Conservation (phyloP, 2,888 invertebrate genomes). For the Caenorhabditis zanzibari region DNA sequence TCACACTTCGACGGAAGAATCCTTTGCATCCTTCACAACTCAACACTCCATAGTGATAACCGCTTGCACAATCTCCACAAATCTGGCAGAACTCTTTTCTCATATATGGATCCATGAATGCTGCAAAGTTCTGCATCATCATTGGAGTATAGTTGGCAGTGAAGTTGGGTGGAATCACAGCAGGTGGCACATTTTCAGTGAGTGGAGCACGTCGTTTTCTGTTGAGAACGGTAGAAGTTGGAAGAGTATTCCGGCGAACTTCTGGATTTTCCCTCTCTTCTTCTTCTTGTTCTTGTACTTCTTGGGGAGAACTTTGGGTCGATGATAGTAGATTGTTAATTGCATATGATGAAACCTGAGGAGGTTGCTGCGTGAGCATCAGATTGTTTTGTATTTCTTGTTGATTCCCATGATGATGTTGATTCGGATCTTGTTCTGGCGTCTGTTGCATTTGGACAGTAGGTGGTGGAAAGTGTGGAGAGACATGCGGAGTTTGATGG, state of each 20-base stretch:
- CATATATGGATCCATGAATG: slow-evolving; percentile 20
- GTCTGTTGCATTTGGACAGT: slow-evolving; percentile 1
- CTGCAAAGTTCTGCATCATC: slow-evolving; percentile 29
- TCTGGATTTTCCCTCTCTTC: slow-evolving; percentile 30
- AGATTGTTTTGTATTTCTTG: background rate
- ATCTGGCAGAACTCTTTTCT: slow-evolving; percentile 67
- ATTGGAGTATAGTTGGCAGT: slow-evolving; percentile 21
- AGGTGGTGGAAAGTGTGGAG: slow-evolving; percentile 24
- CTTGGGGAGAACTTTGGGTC: slow-evolving; percentile 9
- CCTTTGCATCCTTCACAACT: slow-evolving; percentile 80
- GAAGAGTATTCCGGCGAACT: slow-evolving; percentile 25
- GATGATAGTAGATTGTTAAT: slow-evolving; percentile 42
- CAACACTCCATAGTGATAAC: slow-evolving; percentile 77
- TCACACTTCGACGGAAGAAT: slow-evolving; percentile 79
- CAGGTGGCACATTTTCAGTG: background rate
- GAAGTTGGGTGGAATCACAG: slow-evolving; percentile 5
- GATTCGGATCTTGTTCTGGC: background rate
- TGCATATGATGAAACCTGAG: slow-evolving; percentile 29
- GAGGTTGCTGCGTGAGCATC: background rate
- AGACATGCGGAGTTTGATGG: background rate
- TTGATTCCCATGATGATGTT: background rate
- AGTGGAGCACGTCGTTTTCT: slow-evolving; percentile 16
- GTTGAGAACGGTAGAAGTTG: background rate
- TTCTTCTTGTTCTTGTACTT: slow-evolving; percentile 11
- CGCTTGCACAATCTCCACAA: slow-evolving; percentile 74